Percentiles rank a stretch among this genome's conserved stretches.
Evolutionary conservation across 2,888 invertebrate genomes (phyloP).

Genomic region (Lucinisca nassula): DNA sequence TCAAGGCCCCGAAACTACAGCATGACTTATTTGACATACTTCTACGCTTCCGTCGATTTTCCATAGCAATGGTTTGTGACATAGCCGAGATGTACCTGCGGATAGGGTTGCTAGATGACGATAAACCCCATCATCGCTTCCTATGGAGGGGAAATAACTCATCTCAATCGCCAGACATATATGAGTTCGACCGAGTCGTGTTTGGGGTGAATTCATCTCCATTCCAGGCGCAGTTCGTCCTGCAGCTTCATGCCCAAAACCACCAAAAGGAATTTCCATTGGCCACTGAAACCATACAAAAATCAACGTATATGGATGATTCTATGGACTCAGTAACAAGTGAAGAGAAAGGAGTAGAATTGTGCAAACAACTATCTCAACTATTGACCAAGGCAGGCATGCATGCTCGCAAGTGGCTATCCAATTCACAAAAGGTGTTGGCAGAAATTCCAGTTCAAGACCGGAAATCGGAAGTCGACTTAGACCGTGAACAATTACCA

Average conservation of each 20-base stretch:
- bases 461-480: background rate
- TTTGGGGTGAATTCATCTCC: background rate
- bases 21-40: no score
- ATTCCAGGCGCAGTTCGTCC: background rate
- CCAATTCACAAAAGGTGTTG: background rate
- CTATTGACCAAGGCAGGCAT: background rate
- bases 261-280: background rate
- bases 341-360: background rate
- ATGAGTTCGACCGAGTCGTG: no score
- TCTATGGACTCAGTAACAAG: background rate
- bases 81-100: no score
- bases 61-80: no score
- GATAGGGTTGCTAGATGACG: no score
- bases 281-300: background rate
- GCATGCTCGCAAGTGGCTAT: background rate
- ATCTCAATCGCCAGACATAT: no score
- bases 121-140: no score
- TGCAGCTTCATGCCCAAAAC: background rate
- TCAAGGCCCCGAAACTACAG: no score
- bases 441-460: background rate
- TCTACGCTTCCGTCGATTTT: no score
- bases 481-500: background rate
- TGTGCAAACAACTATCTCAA: background rate
- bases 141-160: no score
- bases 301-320: background rate